A percentile compares a stretch with the other conserved stretches of the same genome.
Evolutionary conservation across 2,888 invertebrate species (phyloP).

Genomic region (Bruchidius siliquastri): DNA sequence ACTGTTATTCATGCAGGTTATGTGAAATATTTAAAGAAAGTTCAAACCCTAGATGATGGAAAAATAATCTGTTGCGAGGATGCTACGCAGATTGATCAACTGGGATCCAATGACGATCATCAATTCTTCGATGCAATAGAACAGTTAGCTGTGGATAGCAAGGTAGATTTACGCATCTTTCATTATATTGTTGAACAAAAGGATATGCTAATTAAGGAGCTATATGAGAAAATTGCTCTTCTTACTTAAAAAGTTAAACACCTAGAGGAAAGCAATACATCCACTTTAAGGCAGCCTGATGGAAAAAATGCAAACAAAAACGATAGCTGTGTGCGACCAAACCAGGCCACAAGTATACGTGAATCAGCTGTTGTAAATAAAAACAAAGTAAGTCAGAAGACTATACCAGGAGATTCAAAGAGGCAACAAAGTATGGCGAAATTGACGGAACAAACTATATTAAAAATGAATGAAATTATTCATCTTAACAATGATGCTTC

Average conservation of each 20-base stretch:
- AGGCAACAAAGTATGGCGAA: no score
- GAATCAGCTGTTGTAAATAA: no score
- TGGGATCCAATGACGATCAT: neutral
- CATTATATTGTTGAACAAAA: neutral
- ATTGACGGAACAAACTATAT: no score
- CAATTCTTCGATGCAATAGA: neutral
- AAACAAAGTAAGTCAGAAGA: no score
- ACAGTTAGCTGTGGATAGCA: neutral
- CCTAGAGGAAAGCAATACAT: no score
- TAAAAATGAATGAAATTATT: no score
- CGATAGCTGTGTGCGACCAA: no score
- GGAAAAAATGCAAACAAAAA: no score
- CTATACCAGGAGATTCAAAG: no score
- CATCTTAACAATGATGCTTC: no score
- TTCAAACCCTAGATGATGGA: neutral
- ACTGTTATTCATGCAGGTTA: neutral
- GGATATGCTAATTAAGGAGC: neutral
- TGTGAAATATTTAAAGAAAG: neutral
- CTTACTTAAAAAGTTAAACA: neutral
- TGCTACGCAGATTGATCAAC: neutral
- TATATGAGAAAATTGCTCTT: neutral
- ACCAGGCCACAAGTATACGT: no score
- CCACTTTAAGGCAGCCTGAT: no score
- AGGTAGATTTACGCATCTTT: neutral
- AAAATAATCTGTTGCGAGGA: neutral